Evolutionary conservation across 2,797 vertebrate species (phyloP).

Genomic region (Acropternis orthonyx): DNA sequence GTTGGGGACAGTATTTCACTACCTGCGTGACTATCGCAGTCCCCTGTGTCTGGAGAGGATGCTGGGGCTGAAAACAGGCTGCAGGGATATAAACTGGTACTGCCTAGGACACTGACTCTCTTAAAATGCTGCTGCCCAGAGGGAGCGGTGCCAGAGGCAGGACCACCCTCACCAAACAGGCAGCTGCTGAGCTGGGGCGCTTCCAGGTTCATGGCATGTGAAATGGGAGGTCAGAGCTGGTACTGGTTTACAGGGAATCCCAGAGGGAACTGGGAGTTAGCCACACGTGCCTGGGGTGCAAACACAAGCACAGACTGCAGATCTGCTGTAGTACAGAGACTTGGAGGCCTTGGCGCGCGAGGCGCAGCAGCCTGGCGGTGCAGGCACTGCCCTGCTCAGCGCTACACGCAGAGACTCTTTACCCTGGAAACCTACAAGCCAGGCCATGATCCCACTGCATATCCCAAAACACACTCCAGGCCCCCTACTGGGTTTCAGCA

Average conservation of each 20-base stretch:
- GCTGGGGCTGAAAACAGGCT: background rate
- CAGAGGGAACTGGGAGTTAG: background rate
- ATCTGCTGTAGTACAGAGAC: background rate
- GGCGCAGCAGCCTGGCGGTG: background rate
- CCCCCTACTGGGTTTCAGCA: background rate
- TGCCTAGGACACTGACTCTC: background rate
- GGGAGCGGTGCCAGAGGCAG: background rate
- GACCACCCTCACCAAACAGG: fast-evolving
- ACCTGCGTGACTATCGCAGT: background rate
- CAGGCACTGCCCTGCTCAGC: background rate
- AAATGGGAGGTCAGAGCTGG: background rate
- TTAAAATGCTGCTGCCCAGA: background rate
- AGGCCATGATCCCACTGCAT: background rate
- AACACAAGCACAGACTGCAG: background rate
- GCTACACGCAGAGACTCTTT: background rate
- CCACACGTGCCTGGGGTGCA: background rate
- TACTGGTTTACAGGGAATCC: background rate
- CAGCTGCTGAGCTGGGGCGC: background rate
- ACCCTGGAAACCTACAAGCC: background rate
- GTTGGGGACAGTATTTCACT: background rate
- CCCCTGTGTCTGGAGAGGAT: background rate
- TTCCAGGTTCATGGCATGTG: fast-evolving
- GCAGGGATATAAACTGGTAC: background rate
- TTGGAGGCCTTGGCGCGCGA: fast-evolving
- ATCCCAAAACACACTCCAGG: background rate